Evolutionary conservation across 2,797 vertebrate genomes (phyloP).

Genomic region (Hoplostethus atlanticus): DNA sequence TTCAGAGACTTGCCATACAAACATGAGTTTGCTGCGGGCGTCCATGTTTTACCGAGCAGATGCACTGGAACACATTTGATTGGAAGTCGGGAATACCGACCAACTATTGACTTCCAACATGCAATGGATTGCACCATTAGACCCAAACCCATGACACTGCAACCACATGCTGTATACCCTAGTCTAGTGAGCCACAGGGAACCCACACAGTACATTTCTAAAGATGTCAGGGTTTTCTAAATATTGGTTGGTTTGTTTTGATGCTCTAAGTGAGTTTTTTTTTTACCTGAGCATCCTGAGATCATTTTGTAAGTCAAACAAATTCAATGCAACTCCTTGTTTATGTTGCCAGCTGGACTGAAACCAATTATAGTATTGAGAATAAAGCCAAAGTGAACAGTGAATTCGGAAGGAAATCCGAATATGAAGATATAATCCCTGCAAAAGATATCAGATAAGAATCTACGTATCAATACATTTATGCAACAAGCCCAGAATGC

Average conservation of each 20-base stretch:
- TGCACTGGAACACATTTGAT: no score
- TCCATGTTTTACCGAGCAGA: no score
- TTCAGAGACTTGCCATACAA: no score
- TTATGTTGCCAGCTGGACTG: constrained; percentile 13
- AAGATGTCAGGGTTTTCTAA: constrained; percentile 31
- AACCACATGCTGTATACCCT: not conserved
- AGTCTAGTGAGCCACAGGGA: constrained; percentile 18
- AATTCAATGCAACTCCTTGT: constrained; percentile 3
- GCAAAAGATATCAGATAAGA: constrained; percentile 3
- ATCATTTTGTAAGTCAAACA: constrained; percentile 41
- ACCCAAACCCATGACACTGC: constrained; percentile 5
- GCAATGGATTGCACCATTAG: not conserved
- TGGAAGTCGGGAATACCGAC: no score
- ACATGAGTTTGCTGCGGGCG: no score
- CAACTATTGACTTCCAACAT: no score
- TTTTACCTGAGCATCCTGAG: constrained; percentile 7
- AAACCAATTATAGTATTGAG: constrained; percentile 14
- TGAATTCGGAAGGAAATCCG: constrained; percentile 3
- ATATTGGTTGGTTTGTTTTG: constrained; percentile 27
- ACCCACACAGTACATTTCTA: constrained; percentile 17
- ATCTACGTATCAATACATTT: constrained; percentile 14
- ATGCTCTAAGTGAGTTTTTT: constrained; percentile 3
- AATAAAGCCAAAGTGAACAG: constrained; percentile 10
- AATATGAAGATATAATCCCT: not conserved
- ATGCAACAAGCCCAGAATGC: constrained; percentile 29